Evolutionary conservation across 2,888 invertebrate species (phyloP).

Genomic region (Pecten maximus): DNA sequence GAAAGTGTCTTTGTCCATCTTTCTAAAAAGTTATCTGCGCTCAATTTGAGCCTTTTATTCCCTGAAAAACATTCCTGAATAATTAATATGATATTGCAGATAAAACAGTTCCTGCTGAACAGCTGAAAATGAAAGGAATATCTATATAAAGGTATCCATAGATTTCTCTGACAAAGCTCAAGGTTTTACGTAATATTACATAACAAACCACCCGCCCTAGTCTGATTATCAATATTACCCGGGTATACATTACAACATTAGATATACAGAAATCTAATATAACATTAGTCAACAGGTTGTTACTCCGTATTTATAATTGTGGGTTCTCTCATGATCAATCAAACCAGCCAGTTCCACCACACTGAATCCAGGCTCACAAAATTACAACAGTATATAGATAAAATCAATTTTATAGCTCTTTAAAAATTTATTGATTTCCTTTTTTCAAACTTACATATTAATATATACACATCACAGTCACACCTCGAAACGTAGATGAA

Average conservation of each 20-base stretch:
- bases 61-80: not conserved
- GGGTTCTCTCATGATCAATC: not conserved
- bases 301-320: not conserved
- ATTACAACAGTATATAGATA: not conserved
- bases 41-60: not conserved
- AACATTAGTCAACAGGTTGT: not conserved
- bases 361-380: not conserved
- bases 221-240: not conserved
- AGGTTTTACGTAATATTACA: not conserved
- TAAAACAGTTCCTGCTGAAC: not conserved
- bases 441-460: no score
- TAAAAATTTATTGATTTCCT: no score
- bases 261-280: not conserved
- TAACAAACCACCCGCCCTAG: not conserved
- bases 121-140: not conserved
- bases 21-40: not conserved
- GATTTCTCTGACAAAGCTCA: not conserved
- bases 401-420: not conserved
- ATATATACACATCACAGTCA: no score
- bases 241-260: not conserved
- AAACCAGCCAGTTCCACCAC: not conserved
- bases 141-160: not conserved
- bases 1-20: not conserved
- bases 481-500: no score
- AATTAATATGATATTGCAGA: not conserved